A percentile compares a stretch with the other conserved stretches of the same genome.
These are phyloP conservation scores for Trichonephila inaurata DNA, from an alignment of 1,140 invertebrate species.

Conservation along the genomic window DNA sequence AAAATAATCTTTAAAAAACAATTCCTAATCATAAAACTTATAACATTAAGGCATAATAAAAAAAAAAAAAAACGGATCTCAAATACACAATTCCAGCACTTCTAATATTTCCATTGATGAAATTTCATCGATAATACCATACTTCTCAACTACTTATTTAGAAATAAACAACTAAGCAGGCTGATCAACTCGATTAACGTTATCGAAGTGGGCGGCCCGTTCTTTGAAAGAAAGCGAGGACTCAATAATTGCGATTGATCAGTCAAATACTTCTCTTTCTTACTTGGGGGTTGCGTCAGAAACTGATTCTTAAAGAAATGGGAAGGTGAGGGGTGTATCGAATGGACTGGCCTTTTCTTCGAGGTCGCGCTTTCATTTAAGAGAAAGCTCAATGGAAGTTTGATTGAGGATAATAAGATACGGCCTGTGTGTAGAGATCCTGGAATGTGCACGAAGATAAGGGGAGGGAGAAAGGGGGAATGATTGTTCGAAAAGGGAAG, in stretches of 20 bases:
- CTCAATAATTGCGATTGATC: constrained; percentile 35
- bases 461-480: neutral
- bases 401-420: constrained; percentile 55
- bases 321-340: neutral
- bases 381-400: constrained; percentile 46
- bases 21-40: too few relatives aligned
- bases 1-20: too few relatives aligned
- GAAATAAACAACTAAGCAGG: neutral
- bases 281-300: neutral
- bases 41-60: too few relatives aligned
- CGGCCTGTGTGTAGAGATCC: neutral
- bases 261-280: neutral
- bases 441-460: neutral
- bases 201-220: neutral
- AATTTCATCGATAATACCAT: neutral
- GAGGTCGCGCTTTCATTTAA: constrained; percentile 43
- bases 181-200: neutral
- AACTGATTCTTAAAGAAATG: neutral
- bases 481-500: neutral
- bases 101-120: neutral
- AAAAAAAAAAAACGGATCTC: too few relatives aligned
- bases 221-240: neutral
- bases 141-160: neutral
- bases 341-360: neutral
- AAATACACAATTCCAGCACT: too few relatives aligned